phyloP scores from a whole-genome alignment of 2,888 invertebrate species.

The Archips crataeganus region DNA sequence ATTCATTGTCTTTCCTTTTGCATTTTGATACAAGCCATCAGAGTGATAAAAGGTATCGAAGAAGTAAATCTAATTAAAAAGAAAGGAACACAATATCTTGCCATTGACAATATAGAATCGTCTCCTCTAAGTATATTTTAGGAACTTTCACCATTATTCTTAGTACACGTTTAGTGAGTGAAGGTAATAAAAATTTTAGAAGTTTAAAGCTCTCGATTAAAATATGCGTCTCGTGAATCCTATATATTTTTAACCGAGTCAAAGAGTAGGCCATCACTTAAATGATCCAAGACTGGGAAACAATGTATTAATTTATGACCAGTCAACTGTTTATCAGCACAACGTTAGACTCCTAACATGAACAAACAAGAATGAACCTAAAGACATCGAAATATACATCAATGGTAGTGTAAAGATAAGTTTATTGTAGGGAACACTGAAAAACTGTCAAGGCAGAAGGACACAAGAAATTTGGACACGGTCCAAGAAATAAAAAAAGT shows the following conservation, averaged over 20 bases:
- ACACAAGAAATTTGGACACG: constrained; percentile 20
- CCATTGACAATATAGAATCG: too few relatives aligned
- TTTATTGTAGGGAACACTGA: not conserved
- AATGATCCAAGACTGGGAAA: constrained; percentile 7
- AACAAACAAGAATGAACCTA: not conserved
- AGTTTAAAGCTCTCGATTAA: not conserved
- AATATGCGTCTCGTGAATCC: not conserved
- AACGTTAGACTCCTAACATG: not conserved
- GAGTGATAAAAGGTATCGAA: too few relatives aligned
- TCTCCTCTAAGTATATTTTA: too few relatives aligned
- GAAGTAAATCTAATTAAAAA: too few relatives aligned
- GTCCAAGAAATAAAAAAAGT: constrained; percentile 26
- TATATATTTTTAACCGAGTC: constrained; percentile 9
- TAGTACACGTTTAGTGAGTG: too few relatives aligned
- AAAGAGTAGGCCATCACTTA: constrained; percentile 15
- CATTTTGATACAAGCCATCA: not conserved
- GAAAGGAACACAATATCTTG: too few relatives aligned
- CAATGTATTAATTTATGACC: constrained; percentile 30
- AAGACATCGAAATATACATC: not conserved
- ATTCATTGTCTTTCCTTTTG: not conserved
- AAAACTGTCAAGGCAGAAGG: constrained; percentile 14
- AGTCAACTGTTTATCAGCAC: constrained; percentile 18
- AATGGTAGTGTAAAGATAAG: not conserved
- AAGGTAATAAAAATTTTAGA: not conserved
- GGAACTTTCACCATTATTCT: too few relatives aligned